Percentiles rank a stretch among this genome's conserved stretches.
Evolutionary conservation across 1,140 invertebrate genomes (phyloP).

Genomic region (Eriocheir sinensis): DNA sequence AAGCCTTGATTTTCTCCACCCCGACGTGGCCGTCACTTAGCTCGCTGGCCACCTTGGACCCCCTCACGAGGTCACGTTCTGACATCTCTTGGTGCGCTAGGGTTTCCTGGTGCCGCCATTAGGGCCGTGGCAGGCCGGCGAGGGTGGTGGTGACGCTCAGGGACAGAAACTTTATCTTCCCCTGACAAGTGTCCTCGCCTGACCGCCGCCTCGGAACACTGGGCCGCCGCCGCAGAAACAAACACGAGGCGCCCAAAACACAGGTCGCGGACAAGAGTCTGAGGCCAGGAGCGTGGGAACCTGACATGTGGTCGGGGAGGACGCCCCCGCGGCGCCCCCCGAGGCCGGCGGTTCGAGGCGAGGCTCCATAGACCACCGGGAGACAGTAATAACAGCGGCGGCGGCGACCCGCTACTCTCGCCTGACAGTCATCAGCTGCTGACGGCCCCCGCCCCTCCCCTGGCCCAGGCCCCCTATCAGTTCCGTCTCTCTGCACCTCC

Average conservation of each 20-base stretch:
- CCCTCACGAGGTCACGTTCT: neutral
- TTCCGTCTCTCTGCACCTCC: neutral
- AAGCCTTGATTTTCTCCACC: conserved; percentile 12
- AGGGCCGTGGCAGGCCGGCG: neutral
- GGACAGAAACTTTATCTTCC: neutral
- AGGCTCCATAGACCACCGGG: neutral
- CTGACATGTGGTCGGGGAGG: neutral
- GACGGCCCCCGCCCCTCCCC: neutral
- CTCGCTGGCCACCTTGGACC: neutral
- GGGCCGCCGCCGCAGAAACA: neutral
- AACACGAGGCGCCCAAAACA: neutral
- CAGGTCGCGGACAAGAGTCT: neutral
- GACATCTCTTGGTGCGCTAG: neutral
- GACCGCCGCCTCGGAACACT: neutral
- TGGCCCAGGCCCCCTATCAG: neutral
- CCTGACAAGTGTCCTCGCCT: neutral
- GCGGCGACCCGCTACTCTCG: neutral
- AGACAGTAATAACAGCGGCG: conserved; percentile 8
- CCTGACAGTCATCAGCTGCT: conserved; percentile 11
- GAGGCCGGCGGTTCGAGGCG: neutral
- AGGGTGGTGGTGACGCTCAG: neutral
- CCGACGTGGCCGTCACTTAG: neutral
- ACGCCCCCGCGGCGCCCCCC: neutral
- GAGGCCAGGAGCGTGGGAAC: neutral
- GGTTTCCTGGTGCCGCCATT: neutral